A percentile compares a stretch with the other conserved stretches of the same genome.
Evolutionary conservation across 2,113 vertebrate genomes (phyloP).

Genomic region (Limnothrissa miodon): DNA sequence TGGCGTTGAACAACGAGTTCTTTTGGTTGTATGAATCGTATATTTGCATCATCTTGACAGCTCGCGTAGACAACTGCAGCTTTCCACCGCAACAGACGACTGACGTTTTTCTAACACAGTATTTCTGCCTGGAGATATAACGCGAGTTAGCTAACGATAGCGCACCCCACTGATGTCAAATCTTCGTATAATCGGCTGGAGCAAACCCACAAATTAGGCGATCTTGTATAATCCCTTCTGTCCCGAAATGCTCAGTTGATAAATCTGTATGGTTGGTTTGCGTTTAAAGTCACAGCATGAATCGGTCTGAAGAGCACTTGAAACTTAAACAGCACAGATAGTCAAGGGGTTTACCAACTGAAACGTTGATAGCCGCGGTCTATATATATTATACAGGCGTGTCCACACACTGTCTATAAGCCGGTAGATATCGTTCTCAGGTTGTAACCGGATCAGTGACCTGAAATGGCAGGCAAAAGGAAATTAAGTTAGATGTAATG

Average conservation of each 20-base stretch:
- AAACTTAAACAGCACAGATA: not conserved
- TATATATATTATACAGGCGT: constrained; percentile 24
- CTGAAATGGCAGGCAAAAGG: constrained; percentile 43
- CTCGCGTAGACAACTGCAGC: not conserved
- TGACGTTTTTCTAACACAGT: not conserved
- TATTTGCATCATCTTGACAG: constrained; percentile 81
- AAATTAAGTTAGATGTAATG: not conserved
- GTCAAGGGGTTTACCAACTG: not conserved
- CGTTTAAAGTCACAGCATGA: not conserved
- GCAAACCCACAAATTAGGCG: not conserved
- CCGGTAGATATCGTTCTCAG: not conserved
- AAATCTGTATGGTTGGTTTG: not conserved
- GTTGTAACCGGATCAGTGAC: constrained; percentile 36
- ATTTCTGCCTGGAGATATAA: not conserved
- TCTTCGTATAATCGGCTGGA: not conserved
- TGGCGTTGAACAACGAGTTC: constrained; percentile 88
- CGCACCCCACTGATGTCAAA: not conserved
- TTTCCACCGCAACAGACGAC: not conserved
- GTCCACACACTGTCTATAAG: constrained; percentile 28
- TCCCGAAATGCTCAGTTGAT: not conserved
- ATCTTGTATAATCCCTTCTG: not conserved
- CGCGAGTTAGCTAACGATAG: not conserved
- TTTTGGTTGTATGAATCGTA: constrained; percentile 86
- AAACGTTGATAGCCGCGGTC: constrained; percentile 12
- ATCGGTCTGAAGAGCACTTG: not conserved